Base-by-base conservation (phyloP, 1,140 invertebrate genomes). In the Adelges cooleyi region DNA sequence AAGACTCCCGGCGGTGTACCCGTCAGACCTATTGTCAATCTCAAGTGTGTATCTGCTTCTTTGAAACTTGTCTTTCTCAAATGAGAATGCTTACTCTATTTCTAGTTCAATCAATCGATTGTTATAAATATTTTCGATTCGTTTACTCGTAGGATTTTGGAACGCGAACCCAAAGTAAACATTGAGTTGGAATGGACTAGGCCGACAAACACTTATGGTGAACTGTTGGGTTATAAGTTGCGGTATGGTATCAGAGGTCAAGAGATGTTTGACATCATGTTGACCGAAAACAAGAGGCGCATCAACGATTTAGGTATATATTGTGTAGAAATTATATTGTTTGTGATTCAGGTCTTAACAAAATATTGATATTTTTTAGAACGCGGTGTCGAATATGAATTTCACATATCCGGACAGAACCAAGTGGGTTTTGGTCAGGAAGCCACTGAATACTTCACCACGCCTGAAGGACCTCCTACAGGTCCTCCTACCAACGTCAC, bases 1-100 rank as follows among this genome's bases (percentile, higher is more conserved):
- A 87, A 83, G 75, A 98, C 94, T 3, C 92, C 90, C 18, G 94
- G 94, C 10, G 94, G 95, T 70, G 92, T 95, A 42, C 92, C 92
- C 15, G 87, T 87, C 65, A 80, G 86, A 69, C 91, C 92, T n/a
- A 83, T 84, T 40, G 81, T 94, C 18, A 89, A 81, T 70, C 78
- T 94, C 17, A 93, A 92, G 87, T 90, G 78, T 78, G 11, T 33
- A 79, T 75, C 53, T 42, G 50, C 29, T 68, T 52, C 65, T 66
- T 53, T 56, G 10, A 27, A 3, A 27, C 23, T 52, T 49, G 10
- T 18, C 5, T 20, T 23, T 23, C 10, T 23, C 23, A 23, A 49
- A n/a, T n/a, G n/a, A n/a, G n/a, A n/a, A n/a, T n/a, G n/a, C n/a
- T n/a, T n/a, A n/a, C n/a, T n/a, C n/a, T n/a, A n/a, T n/a, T n/a